Conservation (phyloP, 2,113 vertebrate species). For the Seriola aureovittata region DNA sequence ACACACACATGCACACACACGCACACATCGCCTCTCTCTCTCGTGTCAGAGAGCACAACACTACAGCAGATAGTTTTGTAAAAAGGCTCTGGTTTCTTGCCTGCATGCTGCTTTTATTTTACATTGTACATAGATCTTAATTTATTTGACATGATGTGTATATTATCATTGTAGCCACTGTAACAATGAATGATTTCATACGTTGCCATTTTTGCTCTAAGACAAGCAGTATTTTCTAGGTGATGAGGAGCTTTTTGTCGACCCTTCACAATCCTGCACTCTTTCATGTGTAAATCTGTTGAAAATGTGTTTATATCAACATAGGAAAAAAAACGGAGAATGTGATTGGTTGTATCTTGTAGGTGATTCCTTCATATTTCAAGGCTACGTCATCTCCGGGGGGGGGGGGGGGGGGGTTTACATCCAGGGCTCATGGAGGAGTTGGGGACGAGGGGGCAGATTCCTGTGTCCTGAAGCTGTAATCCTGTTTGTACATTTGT, state of each 20-base stretch:
- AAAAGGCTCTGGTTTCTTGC: constrained; percentile 76
- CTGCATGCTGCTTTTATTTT: constrained; percentile 85
- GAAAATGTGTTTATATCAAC: constrained; percentile 77
- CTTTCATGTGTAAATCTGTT: constrained; percentile 79
- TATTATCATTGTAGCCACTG: constrained; percentile 73
- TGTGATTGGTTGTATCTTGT: constrained; percentile 89
- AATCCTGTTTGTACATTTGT: constrained; percentile 66
- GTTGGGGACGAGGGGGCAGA: not conserved
- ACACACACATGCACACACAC: constrained; percentile 33
- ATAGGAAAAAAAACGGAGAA: constrained; percentile 48
- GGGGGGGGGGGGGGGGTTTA: constrained; percentile 33
- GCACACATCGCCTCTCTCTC: constrained; percentile 45
- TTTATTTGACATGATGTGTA: constrained; percentile 80
- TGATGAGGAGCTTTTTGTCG: constrained; percentile 58
- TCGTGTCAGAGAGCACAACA: constrained; percentile 65
- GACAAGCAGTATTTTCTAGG: constrained; percentile 83
- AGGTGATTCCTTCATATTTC: constrained; percentile 79
- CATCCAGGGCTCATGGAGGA: constrained; percentile 26
- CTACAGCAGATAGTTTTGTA: constrained; percentile 69
- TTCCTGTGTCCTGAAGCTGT: constrained; percentile 45
- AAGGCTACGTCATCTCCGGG: constrained; percentile 45
- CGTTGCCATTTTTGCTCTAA: constrained; percentile 70
- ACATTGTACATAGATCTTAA: constrained; percentile 83
- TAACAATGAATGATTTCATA: constrained; percentile 73
- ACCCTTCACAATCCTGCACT: constrained; percentile 71